Evolutionary conservation across 2,888 invertebrate species (phyloP), one percentile per base, ranked within the genome.

Genomic region (Macropis europaea): DNA sequence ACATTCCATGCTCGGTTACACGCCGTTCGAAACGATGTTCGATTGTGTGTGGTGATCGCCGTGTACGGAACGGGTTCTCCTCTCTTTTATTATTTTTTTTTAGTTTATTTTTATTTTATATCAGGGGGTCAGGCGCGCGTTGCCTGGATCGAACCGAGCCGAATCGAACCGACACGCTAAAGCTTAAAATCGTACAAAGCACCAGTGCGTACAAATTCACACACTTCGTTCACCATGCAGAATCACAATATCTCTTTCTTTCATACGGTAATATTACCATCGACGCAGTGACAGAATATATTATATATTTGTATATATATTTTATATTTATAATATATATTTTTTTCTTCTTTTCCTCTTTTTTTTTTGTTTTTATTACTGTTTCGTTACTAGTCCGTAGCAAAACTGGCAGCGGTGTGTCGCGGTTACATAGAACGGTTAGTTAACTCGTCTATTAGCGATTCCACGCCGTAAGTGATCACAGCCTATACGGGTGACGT

Each of bases 331-430:
- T 73, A 45, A 57, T 63, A 72, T 57, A 56, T 50, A 45, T 36
- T 59, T 36, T 32, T 28, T 54, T 53, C 28, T 22, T 66, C 60
- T 59, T 43, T 59, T 43, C 43, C 32, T 64, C 28, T 66, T 36
- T 47, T 42, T 64, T 57, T 68, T 34, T 48, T 63, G 45, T 30
- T 40, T 50, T 28, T 50, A 50, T 38, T 52, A 42, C 69, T 68
- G 69, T 68, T 57, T 69, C 68, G 56, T 71, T 73, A 56, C 64
- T 73, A 73, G 72, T 73, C 73, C 74, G 74, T 73, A 73, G 73
- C 73, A 73, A 73, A 73, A 73, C 73, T 73, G 73, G 73, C 73
- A 73, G 73, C 73, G 54, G 73, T 73, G 73, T 73, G 59, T 72
- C 72, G 72, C 72, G 73, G 26, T 69, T 69, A 69, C 69, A 69